phyloP scores from a whole-genome alignment of 2,113 vertebrate species.

The Aramus guarauna region DNA sequence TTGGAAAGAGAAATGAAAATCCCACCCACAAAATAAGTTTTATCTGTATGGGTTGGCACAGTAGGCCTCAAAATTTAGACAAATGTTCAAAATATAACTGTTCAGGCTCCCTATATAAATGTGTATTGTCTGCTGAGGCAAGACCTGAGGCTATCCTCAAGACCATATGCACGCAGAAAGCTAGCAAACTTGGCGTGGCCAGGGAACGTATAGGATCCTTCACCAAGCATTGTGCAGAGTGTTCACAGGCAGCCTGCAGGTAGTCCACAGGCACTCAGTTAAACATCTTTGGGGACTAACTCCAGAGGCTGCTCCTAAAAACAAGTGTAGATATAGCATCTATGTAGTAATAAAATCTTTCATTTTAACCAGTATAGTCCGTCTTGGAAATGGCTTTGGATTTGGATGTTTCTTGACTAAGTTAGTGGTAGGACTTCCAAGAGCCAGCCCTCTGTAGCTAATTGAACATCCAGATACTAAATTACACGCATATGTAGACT shows the following conservation, averaged over 20 bases:
- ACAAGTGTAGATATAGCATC: background rate
- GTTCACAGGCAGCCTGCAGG: background rate
- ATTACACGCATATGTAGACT: background rate
- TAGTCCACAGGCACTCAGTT: background rate
- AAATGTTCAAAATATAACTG: background rate
- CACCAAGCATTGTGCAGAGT: background rate
- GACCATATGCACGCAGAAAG: background rate
- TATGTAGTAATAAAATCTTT: background rate
- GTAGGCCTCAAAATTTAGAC: background rate
- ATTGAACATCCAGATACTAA: background rate
- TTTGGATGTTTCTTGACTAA: background rate
- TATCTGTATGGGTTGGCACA: background rate
- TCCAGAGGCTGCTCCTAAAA: background rate
- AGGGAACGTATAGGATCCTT: background rate
- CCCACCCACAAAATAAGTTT: background rate
- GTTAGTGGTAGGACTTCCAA: background rate
- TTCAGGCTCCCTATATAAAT: background rate
- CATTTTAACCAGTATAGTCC: background rate
- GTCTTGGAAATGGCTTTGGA: background rate
- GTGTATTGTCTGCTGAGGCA: background rate
- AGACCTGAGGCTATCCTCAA: background rate
- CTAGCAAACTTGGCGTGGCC: fast-evolving
- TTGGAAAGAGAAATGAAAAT: background rate
- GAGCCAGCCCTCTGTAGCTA: background rate
- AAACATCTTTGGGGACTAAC: background rate